Evolutionary conservation across 1,140 invertebrate species (phyloP).

Genomic region (Drosophila jambulina): DNA sequence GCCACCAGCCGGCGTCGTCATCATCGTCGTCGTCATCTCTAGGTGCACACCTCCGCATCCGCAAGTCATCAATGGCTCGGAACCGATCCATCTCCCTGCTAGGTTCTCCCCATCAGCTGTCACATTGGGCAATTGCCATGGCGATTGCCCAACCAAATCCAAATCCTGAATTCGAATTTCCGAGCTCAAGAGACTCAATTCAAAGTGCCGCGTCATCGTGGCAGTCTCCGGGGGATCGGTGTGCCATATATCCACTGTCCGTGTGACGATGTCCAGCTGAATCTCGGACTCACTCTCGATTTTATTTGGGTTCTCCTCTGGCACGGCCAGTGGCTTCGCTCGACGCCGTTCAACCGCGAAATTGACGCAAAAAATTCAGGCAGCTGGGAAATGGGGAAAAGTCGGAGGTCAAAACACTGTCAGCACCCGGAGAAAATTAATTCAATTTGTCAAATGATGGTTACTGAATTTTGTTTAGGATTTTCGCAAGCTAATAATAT

Average conservation of each 20-base stretch:
- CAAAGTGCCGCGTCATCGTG: conserved; percentile 59
- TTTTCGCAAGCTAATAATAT: not conserved
- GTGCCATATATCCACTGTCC: not conserved
- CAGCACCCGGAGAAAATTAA: not conserved
- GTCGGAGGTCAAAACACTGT: conserved; percentile 2
- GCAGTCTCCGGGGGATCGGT: not conserved
- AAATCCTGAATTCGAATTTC: conserved; percentile 22
- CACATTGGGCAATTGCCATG: conserved; percentile 62
- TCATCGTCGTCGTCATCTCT: conserved; percentile 45
- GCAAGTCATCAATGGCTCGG: conserved; percentile 71
- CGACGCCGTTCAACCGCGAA: conserved; percentile 66
- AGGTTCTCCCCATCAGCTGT: conserved; percentile 57
- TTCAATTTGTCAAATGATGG: not conserved
- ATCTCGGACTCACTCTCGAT: conserved; percentile 61
- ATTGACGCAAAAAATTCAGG: conserved; percentile 47
- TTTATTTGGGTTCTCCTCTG: conserved; percentile 10
- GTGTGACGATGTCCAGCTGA: conserved; percentile 42
- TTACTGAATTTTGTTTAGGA: not conserved
- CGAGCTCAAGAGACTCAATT: conserved; percentile 16
- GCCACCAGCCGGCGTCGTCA: conserved; percentile 26
- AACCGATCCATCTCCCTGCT: conserved; percentile 43
- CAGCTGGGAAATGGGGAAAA: conserved; percentile 44
- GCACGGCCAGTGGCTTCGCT: conserved; percentile 39
- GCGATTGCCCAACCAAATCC: conserved; percentile 69
- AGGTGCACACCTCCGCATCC: conserved; percentile 55